A percentile compares a stretch with the other conserved stretches of the same genome.
Conservation (phyloP, 2,113 vertebrate genomes). For the Ailurus styani region DNA sequence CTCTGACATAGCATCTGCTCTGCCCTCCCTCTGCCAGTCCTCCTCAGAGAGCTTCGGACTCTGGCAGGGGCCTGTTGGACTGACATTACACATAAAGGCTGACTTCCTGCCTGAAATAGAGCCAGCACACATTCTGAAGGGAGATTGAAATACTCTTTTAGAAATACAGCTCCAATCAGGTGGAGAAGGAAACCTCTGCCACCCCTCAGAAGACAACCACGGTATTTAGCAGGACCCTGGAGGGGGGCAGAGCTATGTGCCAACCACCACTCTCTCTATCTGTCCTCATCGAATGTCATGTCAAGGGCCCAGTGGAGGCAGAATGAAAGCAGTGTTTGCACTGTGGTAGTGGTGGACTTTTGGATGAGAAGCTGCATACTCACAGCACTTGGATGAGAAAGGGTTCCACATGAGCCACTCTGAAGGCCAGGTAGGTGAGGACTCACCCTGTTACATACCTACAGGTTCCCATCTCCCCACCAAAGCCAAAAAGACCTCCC, state of each 20-base stretch:
- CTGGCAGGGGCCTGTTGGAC: not conserved
- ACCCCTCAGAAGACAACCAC: not conserved
- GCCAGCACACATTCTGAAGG: not conserved
- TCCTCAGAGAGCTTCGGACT: not conserved
- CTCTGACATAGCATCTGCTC: not conserved
- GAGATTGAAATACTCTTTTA: not conserved
- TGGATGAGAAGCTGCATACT: not conserved
- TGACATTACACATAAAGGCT: not conserved
- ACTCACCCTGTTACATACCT: not conserved
- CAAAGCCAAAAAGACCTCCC: not conserved
- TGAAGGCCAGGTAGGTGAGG: not conserved
- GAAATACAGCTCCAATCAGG: not conserved
- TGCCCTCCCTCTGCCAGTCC: not conserved
- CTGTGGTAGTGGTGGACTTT: not conserved
- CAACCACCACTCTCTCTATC: not conserved
- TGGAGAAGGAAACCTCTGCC: not conserved
- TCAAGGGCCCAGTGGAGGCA: not conserved
- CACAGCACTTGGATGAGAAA: not conserved
- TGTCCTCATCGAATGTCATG: not conserved
- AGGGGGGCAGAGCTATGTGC: not conserved
- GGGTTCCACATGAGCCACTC: fast-evolving
- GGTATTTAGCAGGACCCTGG: not conserved
- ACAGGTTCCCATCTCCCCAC: fast-evolving
- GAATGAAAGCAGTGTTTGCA: not conserved
- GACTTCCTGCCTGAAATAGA: not conserved